Percentiles rank a stretch among this genome's conserved stretches.
Conservation (phyloP, 2,888 invertebrate species). For the Eilema sororculum region DNA sequence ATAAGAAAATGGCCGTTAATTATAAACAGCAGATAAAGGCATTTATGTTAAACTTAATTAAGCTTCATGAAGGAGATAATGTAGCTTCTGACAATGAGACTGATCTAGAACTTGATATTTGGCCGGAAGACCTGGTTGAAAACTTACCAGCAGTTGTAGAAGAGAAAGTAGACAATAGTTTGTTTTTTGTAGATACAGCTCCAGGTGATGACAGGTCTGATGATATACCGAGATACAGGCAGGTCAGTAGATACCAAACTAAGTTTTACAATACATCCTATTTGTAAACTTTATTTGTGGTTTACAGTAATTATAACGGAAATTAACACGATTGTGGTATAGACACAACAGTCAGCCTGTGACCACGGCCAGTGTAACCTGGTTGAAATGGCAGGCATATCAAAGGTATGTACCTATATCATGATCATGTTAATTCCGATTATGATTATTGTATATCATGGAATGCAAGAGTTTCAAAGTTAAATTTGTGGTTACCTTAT, state of each 20-base stretch:
- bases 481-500: no score
- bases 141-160: constrained; percentile 35
- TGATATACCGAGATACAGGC: constrained; percentile 73
- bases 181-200: constrained; percentile 80
- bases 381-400: no score
- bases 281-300: no score
- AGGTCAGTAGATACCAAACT: constrained; percentile 57
- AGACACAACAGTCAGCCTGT: no score
- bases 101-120: constrained; percentile 76
- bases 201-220: constrained; percentile 59
- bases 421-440: no score
- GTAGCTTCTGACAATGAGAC: constrained; percentile 65
- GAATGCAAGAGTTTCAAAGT: no score
- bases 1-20: constrained; percentile 72
- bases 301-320: no score
- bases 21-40: constrained; percentile 81
- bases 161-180: constrained; percentile 54
- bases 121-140: constrained; percentile 74
- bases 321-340: no score
- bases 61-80: constrained; percentile 63
- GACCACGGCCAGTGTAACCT: no score
- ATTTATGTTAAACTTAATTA: constrained; percentile 79
- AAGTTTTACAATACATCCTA: background rate
- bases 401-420: no score
- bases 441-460: no score